Conservation (phyloP, 2,113 vertebrate species). For the Hucho hucho region DNA sequence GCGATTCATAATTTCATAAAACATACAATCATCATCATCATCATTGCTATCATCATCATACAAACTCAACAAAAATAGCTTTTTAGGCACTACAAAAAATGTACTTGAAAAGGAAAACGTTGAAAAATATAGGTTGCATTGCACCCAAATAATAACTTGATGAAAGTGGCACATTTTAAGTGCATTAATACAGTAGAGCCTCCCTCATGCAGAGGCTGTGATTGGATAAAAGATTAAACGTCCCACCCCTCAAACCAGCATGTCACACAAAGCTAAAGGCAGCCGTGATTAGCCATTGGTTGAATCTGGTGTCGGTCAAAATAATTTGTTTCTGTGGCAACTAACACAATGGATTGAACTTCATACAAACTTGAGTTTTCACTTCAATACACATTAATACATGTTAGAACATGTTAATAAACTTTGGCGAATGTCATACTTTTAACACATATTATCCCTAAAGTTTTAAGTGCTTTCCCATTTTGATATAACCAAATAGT, state of each 20-base stretch:
- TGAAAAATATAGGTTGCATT: conserved; percentile 59
- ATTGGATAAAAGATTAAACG: conserved; percentile 27
- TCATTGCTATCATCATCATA: conserved; percentile 19
- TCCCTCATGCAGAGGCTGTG: conserved; percentile 31
- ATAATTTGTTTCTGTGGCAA: conserved; percentile 21
- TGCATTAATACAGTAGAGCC: conserved; percentile 57
- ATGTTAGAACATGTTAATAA: not conserved
- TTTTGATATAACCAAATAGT: conserved; percentile 23
- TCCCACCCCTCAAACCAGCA: conserved; percentile 38
- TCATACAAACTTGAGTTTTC: not conserved
- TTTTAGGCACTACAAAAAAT: conserved; percentile 65
- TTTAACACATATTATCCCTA: not conserved
- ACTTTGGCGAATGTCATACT: not conserved
- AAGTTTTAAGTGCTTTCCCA: conserved; percentile 59
- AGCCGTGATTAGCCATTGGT: conserved; percentile 37
- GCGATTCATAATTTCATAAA: conserved; percentile 36
- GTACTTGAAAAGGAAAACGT: conserved; percentile 21
- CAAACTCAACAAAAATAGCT: conserved; percentile 20
- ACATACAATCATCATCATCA: conserved; percentile 55
- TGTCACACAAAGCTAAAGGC: conserved; percentile 44
- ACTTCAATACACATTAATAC: not conserved
- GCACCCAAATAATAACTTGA: conserved; percentile 60
- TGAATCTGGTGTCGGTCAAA: conserved; percentile 34
- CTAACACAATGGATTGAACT: not conserved
- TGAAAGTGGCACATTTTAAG: conserved; percentile 66